These are phyloP conservation scores for Tinea pellionella DNA, from an alignment of 2,888 invertebrate genomes.

Conservation along the genomic window DNA sequence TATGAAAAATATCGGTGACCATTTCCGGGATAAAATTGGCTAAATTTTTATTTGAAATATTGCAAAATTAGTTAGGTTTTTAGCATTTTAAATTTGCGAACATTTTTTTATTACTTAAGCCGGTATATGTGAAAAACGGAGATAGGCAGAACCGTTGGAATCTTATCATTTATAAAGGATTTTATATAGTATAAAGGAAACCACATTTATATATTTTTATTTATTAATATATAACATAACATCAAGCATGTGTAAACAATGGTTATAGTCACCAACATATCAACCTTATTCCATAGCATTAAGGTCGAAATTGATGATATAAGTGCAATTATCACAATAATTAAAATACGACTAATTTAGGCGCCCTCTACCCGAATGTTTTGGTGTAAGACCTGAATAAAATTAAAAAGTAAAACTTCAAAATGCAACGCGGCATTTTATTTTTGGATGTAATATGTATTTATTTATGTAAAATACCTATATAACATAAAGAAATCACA, in stretches of 20 bases:
- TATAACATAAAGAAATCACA: background rate
- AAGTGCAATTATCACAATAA: no score
- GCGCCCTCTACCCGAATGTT: no score
- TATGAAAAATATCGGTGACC: background rate
- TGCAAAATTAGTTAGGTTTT: background rate
- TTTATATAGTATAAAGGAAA: conserved; percentile 1
- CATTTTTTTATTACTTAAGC: background rate
- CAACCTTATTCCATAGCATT: no score
- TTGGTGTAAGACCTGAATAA: no score
- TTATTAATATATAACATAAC: background rate
- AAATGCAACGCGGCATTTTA: no score
- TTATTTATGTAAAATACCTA: background rate
- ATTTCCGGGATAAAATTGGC: background rate
- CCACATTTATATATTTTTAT: background rate
- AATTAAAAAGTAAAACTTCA: no score
- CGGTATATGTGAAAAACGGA: no score
- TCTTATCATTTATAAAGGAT: background rate
- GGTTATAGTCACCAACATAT: background rate
- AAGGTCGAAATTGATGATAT: no score
- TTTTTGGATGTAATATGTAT: no score
- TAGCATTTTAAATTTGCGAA: background rate
- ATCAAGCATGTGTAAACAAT: background rate
- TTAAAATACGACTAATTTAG: no score
- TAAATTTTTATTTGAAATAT: background rate
- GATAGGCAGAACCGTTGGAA: no score